Evolutionary conservation across 2,797 vertebrate genomes (phyloP).

Genomic region (Lepilemur septentrionalis): DNA sequence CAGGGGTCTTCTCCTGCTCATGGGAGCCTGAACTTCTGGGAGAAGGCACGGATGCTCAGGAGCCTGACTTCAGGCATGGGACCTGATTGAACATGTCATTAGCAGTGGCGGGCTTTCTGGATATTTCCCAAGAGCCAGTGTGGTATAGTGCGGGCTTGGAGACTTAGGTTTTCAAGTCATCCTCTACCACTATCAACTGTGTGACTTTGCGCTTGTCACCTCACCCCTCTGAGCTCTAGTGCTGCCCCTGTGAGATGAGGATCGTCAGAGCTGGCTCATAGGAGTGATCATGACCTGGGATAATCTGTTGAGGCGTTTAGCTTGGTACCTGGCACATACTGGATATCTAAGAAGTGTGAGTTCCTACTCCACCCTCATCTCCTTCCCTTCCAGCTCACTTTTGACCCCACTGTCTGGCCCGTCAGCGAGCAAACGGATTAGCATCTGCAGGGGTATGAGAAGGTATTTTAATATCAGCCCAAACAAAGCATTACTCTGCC

Average conservation of each 20-base stretch:
- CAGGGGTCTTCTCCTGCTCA: slow-evolving; percentile 12
- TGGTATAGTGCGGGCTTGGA: not conserved
- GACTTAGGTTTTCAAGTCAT: not conserved
- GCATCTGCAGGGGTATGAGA: not conserved
- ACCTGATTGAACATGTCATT: not conserved
- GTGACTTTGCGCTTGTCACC: not conserved
- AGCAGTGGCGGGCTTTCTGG: not conserved
- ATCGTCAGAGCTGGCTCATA: not conserved
- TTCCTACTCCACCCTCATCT: slow-evolving; percentile 24
- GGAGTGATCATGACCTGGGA: not conserved
- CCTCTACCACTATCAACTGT: not conserved
- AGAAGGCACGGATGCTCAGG: not conserved
- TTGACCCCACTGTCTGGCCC: slow-evolving; percentile 40
- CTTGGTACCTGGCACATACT: not conserved
- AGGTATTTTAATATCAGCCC: slow-evolving; percentile 45
- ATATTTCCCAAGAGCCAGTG: not conserved
- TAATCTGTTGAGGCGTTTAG: not conserved
- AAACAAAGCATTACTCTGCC: slow-evolving; percentile 47
- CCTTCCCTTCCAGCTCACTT: slow-evolving; percentile 50
- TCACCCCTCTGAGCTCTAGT: not conserved
- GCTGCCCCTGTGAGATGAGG: not conserved
- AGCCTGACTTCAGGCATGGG: not conserved
- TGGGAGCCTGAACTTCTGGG: slow-evolving; percentile 63
- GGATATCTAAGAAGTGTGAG: not conserved
- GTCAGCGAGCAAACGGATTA: not conserved